Evolutionary conservation across 2,888 invertebrate species (phyloP).

Genomic region (Ceratothoa steindachneri): DNA sequence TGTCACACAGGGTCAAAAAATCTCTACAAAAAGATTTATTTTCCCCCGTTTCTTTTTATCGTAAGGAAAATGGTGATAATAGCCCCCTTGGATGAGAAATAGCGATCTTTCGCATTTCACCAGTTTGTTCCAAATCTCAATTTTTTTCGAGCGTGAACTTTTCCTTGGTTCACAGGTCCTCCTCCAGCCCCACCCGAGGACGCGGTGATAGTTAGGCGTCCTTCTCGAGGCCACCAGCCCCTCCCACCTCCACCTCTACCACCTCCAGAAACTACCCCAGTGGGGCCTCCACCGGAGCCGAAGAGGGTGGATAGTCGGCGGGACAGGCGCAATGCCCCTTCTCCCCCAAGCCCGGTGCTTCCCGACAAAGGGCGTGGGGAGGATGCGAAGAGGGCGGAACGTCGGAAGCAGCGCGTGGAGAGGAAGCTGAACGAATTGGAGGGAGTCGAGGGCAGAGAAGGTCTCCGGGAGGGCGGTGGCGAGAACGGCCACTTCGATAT

Average conservation of each 20-base stretch:
- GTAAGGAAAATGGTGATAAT: no score
- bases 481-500: conserved; percentile 67
- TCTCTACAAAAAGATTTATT: no score
- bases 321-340: not conserved
- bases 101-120: no score
- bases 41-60: no score
- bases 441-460: conserved; percentile 58
- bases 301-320: conserved; percentile 2
- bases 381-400: conserved; percentile 65
- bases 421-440: conserved; percentile 78
- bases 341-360: not conserved
- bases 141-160: no score
- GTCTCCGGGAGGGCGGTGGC: conserved; percentile 59
- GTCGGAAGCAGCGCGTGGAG: conserved; percentile 78
- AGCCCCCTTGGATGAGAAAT: no score
- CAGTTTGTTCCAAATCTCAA: no score
- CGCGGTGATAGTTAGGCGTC: not conserved
- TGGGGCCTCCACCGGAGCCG: conserved; percentile 9
- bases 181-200: conserved; percentile 40
- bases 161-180: no score
- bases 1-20: no score
- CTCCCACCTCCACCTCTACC: conserved; percentile 5
- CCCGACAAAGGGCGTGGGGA: not conserved
- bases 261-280: conserved; percentile 6
- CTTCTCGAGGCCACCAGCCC: conserved; percentile 18